A percentile compares a stretch with the other conserved stretches of the same genome.
These are phyloP conservation scores for Tenualosa thibaudeaui DNA, from an alignment of 2,797 vertebrate species.

Conservation along the genomic window DNA sequence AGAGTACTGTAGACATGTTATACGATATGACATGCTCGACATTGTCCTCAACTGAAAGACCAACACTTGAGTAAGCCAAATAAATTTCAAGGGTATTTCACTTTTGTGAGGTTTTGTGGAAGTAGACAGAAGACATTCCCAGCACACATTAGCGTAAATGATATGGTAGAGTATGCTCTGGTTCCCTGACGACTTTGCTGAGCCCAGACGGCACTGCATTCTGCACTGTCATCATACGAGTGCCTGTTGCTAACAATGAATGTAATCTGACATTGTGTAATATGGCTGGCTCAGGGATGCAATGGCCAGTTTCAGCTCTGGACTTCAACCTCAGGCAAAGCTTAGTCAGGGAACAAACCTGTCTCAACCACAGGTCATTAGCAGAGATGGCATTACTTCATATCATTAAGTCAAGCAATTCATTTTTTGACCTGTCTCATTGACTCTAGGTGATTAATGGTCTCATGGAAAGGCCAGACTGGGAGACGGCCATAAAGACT, in stretches of 20 bases:
- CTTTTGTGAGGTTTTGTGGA: background rate
- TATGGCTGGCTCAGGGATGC: background rate
- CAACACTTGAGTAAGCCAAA: background rate
- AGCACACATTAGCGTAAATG: too few species aligned
- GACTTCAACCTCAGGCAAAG: background rate
- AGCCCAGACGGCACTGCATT: background rate
- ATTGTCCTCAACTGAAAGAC: too few species aligned
- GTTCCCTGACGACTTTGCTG: background rate
- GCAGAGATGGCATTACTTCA: background rate
- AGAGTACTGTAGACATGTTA: too few species aligned
- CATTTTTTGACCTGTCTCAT: background rate
- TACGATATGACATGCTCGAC: too few species aligned
- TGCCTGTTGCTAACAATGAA: background rate
- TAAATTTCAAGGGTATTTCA: background rate
- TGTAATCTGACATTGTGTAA: slow-evolving; percentile 15
- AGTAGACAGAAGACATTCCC: too few species aligned
- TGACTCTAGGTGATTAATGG: slow-evolving; percentile 85
- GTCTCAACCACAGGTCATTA: background rate
- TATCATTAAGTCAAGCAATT: background rate
- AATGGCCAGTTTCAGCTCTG: background rate
- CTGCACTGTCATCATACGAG: background rate
- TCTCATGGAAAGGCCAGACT: slow-evolving; percentile 86
- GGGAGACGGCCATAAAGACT: slow-evolving; percentile 88
- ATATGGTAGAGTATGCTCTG: background rate
- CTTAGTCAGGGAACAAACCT: background rate